Evolutionary conservation across 2,113 vertebrate species (phyloP), one percentile per base, ranked within the genome.

Genomic region (Labeo catla): DNA sequence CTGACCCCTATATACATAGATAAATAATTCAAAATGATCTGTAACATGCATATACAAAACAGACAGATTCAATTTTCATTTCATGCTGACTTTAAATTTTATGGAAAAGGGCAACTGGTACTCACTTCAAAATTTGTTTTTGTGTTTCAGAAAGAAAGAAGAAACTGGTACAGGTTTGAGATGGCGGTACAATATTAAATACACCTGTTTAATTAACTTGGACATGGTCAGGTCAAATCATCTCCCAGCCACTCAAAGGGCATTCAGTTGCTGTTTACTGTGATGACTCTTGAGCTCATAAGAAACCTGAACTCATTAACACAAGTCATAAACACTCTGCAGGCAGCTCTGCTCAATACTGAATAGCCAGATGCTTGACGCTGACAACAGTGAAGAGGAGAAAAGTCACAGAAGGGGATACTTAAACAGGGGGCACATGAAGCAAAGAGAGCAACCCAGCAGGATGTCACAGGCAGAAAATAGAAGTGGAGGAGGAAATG

Each of bases 251-350:
- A 72, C 19, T n/a, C 68, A 72, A 6, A 72, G 68, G 68, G 19
- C 39, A n/a, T n/a, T 72, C 39, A 11, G 39, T 45, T n/a, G 23
- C 61, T 65, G 23, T 65, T 65, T 65, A 65, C 4, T 12, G 61
- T 28, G 23, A 11, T 57, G 7, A 45, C 34, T 45, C 45, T 23
- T 39, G 6, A 21, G 16, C 34, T 28, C 36, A 73, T 84, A 23
- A 73, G 63, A 66, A 77, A 34, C n/a, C n/a, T 66, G 45, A 47
- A 34, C 49, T 70, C 81, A 52, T 52, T 76, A 76, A 70, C 84
- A 43, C 39, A 21, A 57, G 72, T 70, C 34, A 73, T 88, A 68
- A 87, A 87, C 82, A 83, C 68, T 83, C 86, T 36, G 54, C 63
- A 45, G 84, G 84, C 79, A 80, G 70, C 57, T 63, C 68, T 28